These are phyloP conservation scores for Hyposmocoma kahamanoa DNA, from an alignment of 1,140 invertebrate species.

Conservation along the genomic window DNA sequence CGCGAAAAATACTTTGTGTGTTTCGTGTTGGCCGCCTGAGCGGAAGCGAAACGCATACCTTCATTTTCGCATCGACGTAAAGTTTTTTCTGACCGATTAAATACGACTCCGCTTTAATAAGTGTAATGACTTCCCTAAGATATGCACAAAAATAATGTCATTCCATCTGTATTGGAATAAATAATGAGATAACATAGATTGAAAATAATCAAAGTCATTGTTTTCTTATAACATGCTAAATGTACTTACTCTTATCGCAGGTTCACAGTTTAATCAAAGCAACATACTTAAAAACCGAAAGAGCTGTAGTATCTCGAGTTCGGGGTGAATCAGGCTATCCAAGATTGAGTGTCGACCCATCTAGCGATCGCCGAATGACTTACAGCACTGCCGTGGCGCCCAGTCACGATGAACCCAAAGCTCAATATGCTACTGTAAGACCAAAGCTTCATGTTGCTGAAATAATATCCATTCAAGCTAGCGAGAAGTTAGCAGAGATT, in stretches of 20 bases:
- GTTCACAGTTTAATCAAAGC: slow-evolving; percentile 54
- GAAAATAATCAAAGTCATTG: too few species aligned
- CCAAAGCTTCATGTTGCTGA: slow-evolving; percentile 56
- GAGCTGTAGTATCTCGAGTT: slow-evolving; percentile 49
- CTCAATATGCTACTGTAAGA: slow-evolving; percentile 35
- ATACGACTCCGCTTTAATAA: too few species aligned
- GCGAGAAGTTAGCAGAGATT: slow-evolving; percentile 56
- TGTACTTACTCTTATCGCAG: slow-evolving; percentile 27
- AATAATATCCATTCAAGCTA: slow-evolving; percentile 60
- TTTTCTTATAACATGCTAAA: not conserved
- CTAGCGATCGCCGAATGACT: slow-evolving; percentile 44
- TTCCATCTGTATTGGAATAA: too few species aligned
- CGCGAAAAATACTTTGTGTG: too few species aligned
- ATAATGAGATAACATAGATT: too few species aligned
- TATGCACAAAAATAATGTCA: too few species aligned
- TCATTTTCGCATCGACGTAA: too few species aligned
- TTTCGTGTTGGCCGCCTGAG: too few species aligned
- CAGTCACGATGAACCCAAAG: slow-evolving; percentile 28
- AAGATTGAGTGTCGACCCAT: slow-evolving; percentile 28
- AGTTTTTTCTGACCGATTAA: too few species aligned
- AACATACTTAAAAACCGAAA: slow-evolving; percentile 65
- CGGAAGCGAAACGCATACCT: too few species aligned
- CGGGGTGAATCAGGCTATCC: slow-evolving; percentile 34
- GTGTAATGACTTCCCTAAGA: too few species aligned
- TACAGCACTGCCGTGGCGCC: slow-evolving; percentile 44